Conservation (phyloP, 2,797 vertebrate species). For the Microctenopoma stevenorrisi region DNA sequence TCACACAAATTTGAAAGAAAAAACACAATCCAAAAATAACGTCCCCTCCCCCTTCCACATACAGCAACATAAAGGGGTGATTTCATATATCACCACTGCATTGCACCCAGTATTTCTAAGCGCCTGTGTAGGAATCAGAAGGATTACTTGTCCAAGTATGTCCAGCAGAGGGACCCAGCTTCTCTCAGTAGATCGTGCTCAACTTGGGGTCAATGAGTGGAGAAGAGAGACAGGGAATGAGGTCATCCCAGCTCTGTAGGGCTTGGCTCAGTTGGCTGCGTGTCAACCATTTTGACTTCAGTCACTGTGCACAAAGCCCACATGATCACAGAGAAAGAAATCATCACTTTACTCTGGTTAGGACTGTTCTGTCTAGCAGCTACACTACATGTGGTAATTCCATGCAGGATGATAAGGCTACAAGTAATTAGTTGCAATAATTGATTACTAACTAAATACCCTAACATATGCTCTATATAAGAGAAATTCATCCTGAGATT, state of each 20-base stretch:
- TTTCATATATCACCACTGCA: neutral
- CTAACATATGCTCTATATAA: neutral
- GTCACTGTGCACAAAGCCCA: constrained; percentile 38
- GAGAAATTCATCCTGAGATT: neutral
- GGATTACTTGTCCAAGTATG: rapidly evolving
- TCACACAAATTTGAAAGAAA: neutral
- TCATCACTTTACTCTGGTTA: neutral
- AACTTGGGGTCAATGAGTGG: constrained; percentile 53
- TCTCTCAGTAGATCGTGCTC: neutral
- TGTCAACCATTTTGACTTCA: constrained; percentile 61
- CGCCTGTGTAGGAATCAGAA: no score
- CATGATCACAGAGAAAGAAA: constrained; percentile 28
- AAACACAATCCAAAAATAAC: neutral
- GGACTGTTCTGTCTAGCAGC: neutral
- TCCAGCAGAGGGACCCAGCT: constrained; percentile 58
- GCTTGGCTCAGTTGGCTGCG: constrained; percentile 64
- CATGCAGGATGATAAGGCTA: neutral
- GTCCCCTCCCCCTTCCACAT: no score
- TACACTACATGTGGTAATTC: neutral
- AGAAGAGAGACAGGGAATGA: constrained; percentile 63
- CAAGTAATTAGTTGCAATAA: neutral
- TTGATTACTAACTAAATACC: neutral
- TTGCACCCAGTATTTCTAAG: neutral
- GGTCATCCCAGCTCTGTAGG: constrained; percentile 72
- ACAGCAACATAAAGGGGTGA: no score